Percentiles rank a stretch among this genome's conserved stretches.
Evolutionary conservation across 2,797 vertebrate species (phyloP).

Genomic region (Anomalospiza imberbis): DNA sequence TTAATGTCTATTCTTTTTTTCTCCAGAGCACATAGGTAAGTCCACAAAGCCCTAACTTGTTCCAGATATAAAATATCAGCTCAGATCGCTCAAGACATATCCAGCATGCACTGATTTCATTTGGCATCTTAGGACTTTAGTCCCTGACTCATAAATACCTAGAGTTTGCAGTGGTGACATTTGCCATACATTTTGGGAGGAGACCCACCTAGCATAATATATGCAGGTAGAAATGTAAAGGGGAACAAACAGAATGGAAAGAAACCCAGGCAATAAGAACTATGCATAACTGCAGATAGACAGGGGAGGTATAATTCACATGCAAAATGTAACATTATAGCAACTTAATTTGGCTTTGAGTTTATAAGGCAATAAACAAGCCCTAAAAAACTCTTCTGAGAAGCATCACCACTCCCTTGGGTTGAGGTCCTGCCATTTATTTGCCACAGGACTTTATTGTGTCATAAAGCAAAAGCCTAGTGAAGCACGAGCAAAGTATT

Average conservation of each 20-base stretch:
- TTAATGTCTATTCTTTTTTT: not conserved
- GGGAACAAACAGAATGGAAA: not conserved
- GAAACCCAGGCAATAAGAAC: not conserved
- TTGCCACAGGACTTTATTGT: slow-evolving; percentile 65
- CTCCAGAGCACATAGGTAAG: not conserved
- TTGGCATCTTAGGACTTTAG: not conserved
- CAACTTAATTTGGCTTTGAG: slow-evolving; percentile 64
- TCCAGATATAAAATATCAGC: not conserved
- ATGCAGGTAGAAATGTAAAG: not conserved
- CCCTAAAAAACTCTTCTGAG: slow-evolving; percentile 54
- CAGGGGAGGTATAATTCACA: slow-evolving; percentile 43
- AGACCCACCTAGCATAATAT: not conserved
- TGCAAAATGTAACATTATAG: slow-evolving; percentile 60
- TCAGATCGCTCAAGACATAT: not conserved
- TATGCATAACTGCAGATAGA: not conserved
- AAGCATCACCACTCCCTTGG: slow-evolving; percentile 53
- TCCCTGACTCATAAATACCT: not conserved
- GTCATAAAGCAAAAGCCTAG: slow-evolving; percentile 71
- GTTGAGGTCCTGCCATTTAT: slow-evolving; percentile 69
- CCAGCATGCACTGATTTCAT: not conserved
- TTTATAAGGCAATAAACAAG: slow-evolving; percentile 66
- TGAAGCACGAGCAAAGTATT: slow-evolving; percentile 56
- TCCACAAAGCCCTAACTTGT: not conserved
- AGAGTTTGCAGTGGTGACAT: not conserved
- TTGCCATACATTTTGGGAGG: not conserved